Base-by-base conservation (phyloP, 2,888 invertebrate species). In the Drosophila subquinaria region DNA sequence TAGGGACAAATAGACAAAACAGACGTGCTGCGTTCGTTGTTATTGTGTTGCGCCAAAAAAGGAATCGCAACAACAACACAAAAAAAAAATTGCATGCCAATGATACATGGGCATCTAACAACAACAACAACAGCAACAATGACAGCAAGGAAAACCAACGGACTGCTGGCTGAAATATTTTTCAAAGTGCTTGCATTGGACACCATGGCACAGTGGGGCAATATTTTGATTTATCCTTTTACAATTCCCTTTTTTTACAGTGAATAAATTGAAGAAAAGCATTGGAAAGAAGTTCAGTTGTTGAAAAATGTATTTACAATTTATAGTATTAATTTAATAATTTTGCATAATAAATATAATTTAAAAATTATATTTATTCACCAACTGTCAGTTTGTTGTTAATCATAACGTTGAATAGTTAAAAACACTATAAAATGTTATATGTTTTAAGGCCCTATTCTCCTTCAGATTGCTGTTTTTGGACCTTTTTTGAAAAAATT, bases 81-180 rank as follows among this genome's bases (percentile, higher is more conserved):
- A 30, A 55, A 82, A 85, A 89, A 82, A 82, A 89, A 80, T 74
- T 82, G 89, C 80, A 80, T 89, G 74, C 64, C 70, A 82, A 82
- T 88, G 83, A 90, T 88, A 88, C 73, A 80, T 76, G 73, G 59
- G 51, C 57, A 62, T 59, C 50, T 42, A 51, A 23, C 55, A 62
- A 53, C 48, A 17, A 45, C 30, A 55, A 53, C 48, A 69, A 51
- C 59, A 55, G 3, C 33, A 17, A 45, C 30, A 55, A 13, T 11
- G 15, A 15, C 36, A 42, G 27, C n/a, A 63, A 43, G 43, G 17
- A 40, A 47, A 61, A 36, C 57, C 38, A 60, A 61, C 55, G 8
- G 13, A 15, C 20, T 60, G 59, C 9, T 27, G 63, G 35, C 38
- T 56, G 48, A 48, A 70, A 69, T 38, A 70, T 80, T 76, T 73